These are phyloP conservation scores for Cisticola juncidis DNA, from an alignment of 2,113 vertebrate genomes.

Conservation along the genomic window DNA sequence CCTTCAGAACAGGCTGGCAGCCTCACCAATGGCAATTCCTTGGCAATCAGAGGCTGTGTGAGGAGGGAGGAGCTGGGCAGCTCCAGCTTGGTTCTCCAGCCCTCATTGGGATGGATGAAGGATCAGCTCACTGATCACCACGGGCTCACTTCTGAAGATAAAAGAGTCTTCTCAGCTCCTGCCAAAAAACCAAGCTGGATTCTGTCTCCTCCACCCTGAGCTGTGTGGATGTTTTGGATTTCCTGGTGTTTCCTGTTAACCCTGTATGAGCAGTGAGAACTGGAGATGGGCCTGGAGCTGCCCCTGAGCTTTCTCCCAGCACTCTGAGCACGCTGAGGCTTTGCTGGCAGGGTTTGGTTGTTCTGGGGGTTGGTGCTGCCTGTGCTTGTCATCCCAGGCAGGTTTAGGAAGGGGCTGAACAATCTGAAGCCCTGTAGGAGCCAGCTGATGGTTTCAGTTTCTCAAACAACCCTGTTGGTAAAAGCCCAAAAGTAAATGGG, in stretches of 20 bases:
- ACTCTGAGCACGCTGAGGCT: neutral
- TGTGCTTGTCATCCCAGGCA: neutral
- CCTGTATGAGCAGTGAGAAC: neutral
- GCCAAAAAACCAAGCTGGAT: neutral
- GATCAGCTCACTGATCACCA: neutral
- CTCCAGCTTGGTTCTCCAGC: neutral
- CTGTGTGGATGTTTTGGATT: neutral
- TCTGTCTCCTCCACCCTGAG: neutral
- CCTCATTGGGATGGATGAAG: neutral
- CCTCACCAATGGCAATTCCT: rapidly evolving
- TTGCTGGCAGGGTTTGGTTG: rapidly evolving
- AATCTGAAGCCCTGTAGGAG: neutral
- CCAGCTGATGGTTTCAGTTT: neutral
- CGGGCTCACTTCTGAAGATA: neutral
- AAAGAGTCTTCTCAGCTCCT: neutral
- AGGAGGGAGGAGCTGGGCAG: neutral
- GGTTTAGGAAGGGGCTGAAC: neutral
- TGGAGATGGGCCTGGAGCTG: neutral
- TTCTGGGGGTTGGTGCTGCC: neutral
- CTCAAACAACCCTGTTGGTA: neutral
- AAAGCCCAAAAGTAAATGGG: neutral
- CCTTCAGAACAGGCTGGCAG: neutral
- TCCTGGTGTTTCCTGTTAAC: neutral
- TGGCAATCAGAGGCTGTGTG: neutral
- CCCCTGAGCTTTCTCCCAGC: neutral